phyloP scores from a whole-genome alignment of 2,113 vertebrate genomes.

The Marmota monax region DNA sequence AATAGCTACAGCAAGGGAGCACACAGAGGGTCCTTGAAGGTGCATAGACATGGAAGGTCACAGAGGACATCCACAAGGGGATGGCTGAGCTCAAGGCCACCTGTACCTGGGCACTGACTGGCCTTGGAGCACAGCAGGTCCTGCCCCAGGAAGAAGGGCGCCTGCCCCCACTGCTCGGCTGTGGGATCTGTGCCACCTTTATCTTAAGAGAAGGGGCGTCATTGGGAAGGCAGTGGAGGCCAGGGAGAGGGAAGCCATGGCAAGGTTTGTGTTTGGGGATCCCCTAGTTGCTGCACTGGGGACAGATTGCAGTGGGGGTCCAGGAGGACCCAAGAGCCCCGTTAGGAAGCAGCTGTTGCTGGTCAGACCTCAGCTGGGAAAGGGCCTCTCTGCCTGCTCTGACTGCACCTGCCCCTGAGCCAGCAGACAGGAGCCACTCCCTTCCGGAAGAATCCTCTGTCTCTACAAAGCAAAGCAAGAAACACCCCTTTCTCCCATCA shows the following conservation, averaged over 20 bases:
- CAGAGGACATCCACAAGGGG: neutral
- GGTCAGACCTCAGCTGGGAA: neutral
- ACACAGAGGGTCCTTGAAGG: neutral
- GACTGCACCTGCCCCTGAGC: neutral
- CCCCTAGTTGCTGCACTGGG: neutral
- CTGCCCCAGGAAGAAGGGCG: neutral
- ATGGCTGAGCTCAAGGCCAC: too few species aligned
- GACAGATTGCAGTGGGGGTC: neutral
- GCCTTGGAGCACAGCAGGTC: neutral
- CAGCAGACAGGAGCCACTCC: neutral
- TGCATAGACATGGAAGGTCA: neutral
- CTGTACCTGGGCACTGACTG: too few species aligned
- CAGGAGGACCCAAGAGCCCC: neutral
- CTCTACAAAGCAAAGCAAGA: neutral
- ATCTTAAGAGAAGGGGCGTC: neutral
- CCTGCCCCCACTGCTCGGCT: too few species aligned
- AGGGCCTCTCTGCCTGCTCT: rapidly evolving
- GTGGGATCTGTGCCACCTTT: neutral
- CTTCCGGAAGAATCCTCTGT: neutral
- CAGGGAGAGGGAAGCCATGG: neutral
- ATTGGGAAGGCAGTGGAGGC: neutral
- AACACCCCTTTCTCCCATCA: neutral
- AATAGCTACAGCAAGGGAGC: neutral
- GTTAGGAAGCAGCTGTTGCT: neutral
- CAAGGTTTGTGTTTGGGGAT: neutral